A percentile compares a stretch with the other conserved stretches of the same genome.
Evolutionary conservation across 2,888 invertebrate genomes (phyloP).

Genomic region (Megaustenia siamemsis): DNA sequence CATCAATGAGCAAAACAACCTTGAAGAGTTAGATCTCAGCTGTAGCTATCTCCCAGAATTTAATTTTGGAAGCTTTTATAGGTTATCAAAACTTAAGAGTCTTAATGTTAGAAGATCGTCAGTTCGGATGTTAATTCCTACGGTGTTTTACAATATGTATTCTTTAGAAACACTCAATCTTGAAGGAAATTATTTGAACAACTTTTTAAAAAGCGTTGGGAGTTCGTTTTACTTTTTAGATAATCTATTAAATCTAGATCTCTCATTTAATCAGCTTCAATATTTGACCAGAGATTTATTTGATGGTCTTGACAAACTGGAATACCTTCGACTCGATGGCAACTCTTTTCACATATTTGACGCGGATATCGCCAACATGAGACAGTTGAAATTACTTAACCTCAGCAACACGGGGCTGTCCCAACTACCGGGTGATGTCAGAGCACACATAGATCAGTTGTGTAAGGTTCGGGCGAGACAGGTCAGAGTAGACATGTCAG

Average conservation of each 20-base stretch:
- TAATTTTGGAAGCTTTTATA: neutral
- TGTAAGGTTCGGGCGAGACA: too few relatives aligned
- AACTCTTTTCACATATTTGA: constrained; percentile 36
- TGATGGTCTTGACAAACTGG: constrained; percentile 17
- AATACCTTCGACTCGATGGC: neutral
- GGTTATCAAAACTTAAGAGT: neutral
- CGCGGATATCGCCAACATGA: constrained; percentile 28
- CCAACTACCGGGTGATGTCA: neutral
- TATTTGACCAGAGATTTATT: constrained; percentile 18
- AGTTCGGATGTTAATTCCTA: neutral
- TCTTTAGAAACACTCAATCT: neutral
- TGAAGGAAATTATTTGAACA: neutral
- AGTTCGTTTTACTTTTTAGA: constrained; percentile 1
- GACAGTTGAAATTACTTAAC: too few relatives aligned
- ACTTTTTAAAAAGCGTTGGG: neutral
- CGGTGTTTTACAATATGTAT: neutral
- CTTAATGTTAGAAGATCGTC: neutral
- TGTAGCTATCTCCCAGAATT: neutral
- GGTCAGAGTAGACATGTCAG: too few relatives aligned
- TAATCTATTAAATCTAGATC: constrained; percentile 32
- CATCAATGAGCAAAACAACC: neutral
- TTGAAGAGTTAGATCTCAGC: constrained; percentile 7
- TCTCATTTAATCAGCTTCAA: constrained; percentile 34
- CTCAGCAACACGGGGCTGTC: too few relatives aligned
- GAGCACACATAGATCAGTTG: neutral